Percentiles rank a stretch among this genome's conserved stretches.
phyloP scores from a whole-genome alignment of 2,888 invertebrate species.

The Piscicola geometra region DNA sequence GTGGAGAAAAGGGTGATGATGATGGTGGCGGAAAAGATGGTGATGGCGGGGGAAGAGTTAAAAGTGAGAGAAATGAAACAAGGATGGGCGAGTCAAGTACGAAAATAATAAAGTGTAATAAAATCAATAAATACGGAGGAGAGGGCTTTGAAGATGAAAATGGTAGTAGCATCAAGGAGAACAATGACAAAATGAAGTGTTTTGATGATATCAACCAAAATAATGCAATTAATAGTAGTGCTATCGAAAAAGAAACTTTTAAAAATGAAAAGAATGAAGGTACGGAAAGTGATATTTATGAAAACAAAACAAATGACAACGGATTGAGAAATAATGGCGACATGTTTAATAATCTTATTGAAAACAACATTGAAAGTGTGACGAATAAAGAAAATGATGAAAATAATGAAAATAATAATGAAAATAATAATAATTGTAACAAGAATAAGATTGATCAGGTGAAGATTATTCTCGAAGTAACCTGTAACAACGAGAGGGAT shows the following conservation, averaged over 20 bases:
- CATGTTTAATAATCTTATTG: too few relatives aligned
- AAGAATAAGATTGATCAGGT: neutral
- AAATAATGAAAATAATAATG: slow-evolving; percentile 7
- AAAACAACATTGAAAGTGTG: neutral
- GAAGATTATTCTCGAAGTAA: neutral
- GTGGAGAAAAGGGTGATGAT: neutral
- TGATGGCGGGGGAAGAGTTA: too few relatives aligned
- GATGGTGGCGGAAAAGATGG: neutral
- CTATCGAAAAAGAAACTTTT: neutral
- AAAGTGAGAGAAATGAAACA: too few relatives aligned
- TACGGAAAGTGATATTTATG: neutral
- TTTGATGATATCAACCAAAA: neutral
- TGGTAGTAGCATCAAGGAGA: slow-evolving; percentile 1
- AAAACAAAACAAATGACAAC: too few relatives aligned
- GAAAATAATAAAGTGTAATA: neutral
- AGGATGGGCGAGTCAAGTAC: too few relatives aligned
- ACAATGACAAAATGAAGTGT: neutral
- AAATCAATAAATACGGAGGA: neutral
- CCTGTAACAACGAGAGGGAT: neutral
- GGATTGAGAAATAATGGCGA: too few relatives aligned
- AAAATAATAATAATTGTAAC: slow-evolving; percentile 5
- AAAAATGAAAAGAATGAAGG: neutral
- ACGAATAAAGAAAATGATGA: neutral
- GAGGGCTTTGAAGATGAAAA: neutral
- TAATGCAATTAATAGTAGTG: slow-evolving; percentile 16